These are phyloP conservation scores for Epizoanthus rinbou DNA, from an alignment of 92 coral and sea anemone genomes.

Conservation along the genomic window DNA sequence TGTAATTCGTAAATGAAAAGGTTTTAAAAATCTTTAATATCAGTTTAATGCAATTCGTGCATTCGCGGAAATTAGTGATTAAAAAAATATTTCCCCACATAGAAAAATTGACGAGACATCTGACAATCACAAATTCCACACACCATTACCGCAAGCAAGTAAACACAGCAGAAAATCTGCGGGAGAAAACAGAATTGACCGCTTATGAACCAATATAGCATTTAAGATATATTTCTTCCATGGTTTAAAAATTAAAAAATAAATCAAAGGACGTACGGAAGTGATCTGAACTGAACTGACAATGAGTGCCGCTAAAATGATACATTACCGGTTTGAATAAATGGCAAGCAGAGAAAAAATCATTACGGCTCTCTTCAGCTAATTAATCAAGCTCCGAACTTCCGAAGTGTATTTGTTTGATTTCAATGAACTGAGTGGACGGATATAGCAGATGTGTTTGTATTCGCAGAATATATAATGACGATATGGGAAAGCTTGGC, in stretches of 20 bases:
- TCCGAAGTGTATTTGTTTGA: conserved; percentile 10
- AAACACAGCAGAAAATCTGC: neutral
- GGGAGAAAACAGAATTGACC: neutral
- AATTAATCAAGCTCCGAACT: neutral
- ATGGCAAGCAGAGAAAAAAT: conserved; percentile 11
- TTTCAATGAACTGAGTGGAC: neutral
- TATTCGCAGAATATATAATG: neutral
- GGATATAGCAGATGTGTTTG: conserved; percentile 15
- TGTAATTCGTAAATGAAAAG: too few species aligned
- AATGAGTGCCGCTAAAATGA: conserved; percentile 7
- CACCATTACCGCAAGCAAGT: neutral
- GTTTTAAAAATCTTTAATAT: too few species aligned
- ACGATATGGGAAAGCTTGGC: neutral
- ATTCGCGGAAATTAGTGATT: neutral
- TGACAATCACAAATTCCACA: neutral
- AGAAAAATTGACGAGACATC: neutral
- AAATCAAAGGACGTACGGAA: conserved; percentile 6
- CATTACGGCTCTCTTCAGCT: conserved; percentile 6
- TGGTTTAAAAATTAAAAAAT: neutral
- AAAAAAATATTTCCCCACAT: neutral
- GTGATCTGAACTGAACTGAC: neutral
- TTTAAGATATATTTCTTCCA: neutral
- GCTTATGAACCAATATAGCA: neutral
- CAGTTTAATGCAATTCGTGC: neutral
- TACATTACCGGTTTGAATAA: conserved; percentile 16